phyloP scores from a whole-genome alignment of 2,797 vertebrate species.

The Aphelocoma californica region DNA sequence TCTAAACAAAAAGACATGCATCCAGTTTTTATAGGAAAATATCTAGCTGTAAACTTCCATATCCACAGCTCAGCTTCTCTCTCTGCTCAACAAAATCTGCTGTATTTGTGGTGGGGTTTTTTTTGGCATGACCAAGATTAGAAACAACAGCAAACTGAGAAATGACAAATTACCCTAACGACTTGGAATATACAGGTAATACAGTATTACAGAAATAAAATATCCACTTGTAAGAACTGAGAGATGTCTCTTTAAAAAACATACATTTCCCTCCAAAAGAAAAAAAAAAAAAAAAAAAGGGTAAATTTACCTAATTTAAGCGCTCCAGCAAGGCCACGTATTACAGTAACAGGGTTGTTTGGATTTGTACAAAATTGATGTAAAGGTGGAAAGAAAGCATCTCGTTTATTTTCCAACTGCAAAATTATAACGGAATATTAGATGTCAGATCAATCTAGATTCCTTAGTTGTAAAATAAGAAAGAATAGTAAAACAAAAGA shows the following conservation, averaged over 20 bases:
- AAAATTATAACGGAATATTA: conserved; percentile 71
- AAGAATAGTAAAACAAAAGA: not conserved
- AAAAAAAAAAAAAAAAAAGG: not conserved
- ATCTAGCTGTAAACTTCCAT: not conserved
- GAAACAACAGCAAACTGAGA: not conserved
- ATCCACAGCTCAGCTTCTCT: not conserved
- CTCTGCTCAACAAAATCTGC: not conserved
- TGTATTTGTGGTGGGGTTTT: not conserved
- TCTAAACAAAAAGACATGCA: not conserved
- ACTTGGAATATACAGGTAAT: not conserved
- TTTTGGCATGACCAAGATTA: not conserved
- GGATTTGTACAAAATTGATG: conserved; percentile 99
- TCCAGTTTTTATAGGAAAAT: not conserved
- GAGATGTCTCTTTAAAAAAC: not conserved
- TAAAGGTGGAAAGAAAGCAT: conserved; percentile 96
- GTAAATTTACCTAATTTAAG: conserved; percentile 86
- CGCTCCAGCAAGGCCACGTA: conserved; percentile 97
- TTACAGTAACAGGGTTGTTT: conserved; percentile 98
- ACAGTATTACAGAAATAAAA: not conserved
- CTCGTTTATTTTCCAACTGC: conserved; percentile 97
- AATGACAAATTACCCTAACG: not conserved
- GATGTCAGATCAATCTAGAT: not conserved
- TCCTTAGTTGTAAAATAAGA: not conserved
- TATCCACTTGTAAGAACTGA: not conserved
- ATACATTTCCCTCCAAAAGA: not conserved